Conservation (phyloP, 2,113 vertebrate genomes). For the Catharus fuscescens region DNA sequence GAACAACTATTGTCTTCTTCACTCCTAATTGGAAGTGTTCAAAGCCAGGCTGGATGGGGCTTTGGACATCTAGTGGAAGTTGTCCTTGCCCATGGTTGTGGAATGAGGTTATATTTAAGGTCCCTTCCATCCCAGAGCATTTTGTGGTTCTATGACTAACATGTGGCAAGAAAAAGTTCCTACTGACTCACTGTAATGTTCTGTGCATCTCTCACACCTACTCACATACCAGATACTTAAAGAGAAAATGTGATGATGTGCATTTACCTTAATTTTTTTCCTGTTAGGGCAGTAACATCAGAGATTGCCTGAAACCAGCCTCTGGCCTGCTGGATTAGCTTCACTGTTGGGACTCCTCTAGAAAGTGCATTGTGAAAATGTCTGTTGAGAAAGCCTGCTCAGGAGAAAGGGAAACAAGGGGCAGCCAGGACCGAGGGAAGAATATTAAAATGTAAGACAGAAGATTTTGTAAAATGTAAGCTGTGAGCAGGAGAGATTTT, state of each 20-base stretch:
- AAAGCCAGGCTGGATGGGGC: neutral
- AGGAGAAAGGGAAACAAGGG: neutral
- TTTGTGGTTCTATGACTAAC: neutral
- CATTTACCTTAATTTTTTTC: neutral
- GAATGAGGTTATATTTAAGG: neutral
- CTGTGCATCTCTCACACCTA: neutral
- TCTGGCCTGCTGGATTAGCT: neutral
- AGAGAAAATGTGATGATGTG: neutral
- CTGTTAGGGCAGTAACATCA: neutral
- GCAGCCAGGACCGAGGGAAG: neutral
- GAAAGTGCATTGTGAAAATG: accelerated
- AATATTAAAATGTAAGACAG: accelerated
- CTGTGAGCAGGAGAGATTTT: neutral
- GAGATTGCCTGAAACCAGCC: neutral
- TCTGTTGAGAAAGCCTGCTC: neutral
- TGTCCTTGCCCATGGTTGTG: neutral
- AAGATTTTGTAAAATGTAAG: neutral
- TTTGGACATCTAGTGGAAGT: neutral
- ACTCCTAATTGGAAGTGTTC: neutral
- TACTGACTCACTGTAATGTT: neutral
- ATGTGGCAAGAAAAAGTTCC: neutral
- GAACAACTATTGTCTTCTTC: neutral
- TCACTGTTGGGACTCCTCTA: neutral
- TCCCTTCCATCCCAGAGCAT: neutral
- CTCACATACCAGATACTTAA: neutral